A percentile compares a stretch with the other conserved stretches of the same genome.
Evolutionary conservation across 2,797 vertebrate genomes (phyloP).

Genomic region (Platalea minor): DNA sequence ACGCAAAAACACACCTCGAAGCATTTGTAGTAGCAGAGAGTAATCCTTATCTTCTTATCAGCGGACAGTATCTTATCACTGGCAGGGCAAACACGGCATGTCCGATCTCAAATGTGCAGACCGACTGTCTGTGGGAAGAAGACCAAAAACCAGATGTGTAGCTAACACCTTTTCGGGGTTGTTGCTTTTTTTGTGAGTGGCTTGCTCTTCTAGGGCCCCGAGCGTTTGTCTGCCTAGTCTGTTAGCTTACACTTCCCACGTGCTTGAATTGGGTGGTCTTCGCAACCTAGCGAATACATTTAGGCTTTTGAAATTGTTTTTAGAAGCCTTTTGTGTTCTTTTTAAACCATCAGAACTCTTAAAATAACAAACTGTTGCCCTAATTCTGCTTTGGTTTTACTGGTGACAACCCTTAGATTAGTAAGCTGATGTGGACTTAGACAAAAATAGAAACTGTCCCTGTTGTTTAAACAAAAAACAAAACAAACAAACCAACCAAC

Average conservation of each 20-base stretch:
- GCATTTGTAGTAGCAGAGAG: neutral
- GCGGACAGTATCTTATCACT: neutral
- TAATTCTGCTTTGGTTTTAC: conserved; percentile 4
- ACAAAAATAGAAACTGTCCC: neutral
- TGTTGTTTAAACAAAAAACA: neutral
- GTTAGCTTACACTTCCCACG: neutral
- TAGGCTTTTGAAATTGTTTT: neutral
- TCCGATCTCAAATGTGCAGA: neutral
- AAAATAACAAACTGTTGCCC: conserved; percentile 1
- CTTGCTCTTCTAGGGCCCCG: neutral
- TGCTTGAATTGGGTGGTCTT: neutral
- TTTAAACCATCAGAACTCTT: neutral
- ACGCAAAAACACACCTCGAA: accelerated
- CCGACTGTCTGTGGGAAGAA: neutral
- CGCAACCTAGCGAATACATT: neutral
- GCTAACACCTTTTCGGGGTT: neutral
- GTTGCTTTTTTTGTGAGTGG: neutral
- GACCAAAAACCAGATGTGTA: neutral
- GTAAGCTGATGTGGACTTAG: neutral
- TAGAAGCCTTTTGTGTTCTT: conserved; percentile 9
- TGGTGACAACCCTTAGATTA: neutral
- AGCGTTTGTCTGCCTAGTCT: neutral
- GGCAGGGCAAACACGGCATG: neutral
- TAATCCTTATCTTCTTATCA: neutral
- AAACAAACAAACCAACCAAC: neutral